A percentile compares a stretch with the other conserved stretches of the same genome.
These are phyloP conservation scores for Drosophila bipectinata DNA, from an alignment of 1,140 invertebrate genomes.

Conservation along the genomic window DNA sequence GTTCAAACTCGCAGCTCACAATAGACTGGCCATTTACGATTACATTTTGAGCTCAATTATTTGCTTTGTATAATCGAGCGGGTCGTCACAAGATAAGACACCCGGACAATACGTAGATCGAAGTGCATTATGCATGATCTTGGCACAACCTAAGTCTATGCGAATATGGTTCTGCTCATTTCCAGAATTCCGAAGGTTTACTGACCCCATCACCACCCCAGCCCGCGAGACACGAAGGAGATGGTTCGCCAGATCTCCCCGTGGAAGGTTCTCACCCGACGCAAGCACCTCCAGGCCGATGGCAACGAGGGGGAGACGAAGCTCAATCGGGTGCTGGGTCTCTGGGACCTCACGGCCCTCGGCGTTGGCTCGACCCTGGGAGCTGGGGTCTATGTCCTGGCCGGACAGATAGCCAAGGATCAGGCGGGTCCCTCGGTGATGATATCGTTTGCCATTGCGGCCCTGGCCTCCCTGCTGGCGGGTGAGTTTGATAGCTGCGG, in stretches of 20 bases:
- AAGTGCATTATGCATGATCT: conserved; percentile 60
- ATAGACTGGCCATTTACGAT: conserved; percentile 53
- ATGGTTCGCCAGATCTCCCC: conserved; percentile 71
- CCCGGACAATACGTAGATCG: conserved; percentile 24
- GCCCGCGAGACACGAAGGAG: conserved; percentile 10
- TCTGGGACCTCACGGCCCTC: conserved; percentile 90
- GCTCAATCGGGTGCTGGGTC: conserved; percentile 86
- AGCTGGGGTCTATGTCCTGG: conserved; percentile 94
- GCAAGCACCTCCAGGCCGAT: conserved; percentile 64
- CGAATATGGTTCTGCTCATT: conserved; percentile 20
- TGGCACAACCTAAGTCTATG: conserved; percentile 41
- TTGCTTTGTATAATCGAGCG: conserved; percentile 60
- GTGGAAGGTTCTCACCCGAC: conserved; percentile 79
- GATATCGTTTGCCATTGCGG: conserved; percentile 93
- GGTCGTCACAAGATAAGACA: conserved; percentile 50
- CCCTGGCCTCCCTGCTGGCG: conserved; percentile 93
- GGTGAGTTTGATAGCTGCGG: conserved; percentile 82
- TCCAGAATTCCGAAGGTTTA: conserved; percentile 50
- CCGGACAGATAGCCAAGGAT: conserved; percentile 92
- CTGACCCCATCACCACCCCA: conserved; percentile 32
- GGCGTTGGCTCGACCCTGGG: conserved; percentile 94
- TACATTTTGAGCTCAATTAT: conserved; percentile 69
- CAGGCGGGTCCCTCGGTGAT: conserved; percentile 93
- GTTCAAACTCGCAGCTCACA: conserved; percentile 51
- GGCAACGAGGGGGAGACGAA: conserved; percentile 68